Conservation (phyloP, 2,797 vertebrate species). For the Serranus cabrilla region DNA sequence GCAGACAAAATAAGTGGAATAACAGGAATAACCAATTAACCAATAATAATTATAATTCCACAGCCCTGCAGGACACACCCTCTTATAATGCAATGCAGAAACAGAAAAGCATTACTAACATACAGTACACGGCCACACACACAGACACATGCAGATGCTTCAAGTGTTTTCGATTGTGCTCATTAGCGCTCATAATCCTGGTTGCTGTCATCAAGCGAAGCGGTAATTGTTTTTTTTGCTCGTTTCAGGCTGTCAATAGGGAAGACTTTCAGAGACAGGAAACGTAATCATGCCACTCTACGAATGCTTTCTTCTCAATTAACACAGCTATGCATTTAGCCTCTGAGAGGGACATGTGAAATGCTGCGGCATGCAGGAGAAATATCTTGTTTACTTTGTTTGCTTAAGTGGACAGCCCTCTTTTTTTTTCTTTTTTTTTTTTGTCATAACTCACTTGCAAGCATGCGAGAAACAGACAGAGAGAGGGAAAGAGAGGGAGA, state of each 20-base stretch:
- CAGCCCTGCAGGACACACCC: no score
- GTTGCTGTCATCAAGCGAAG: slow-evolving; percentile 69
- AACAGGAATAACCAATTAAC: neutral
- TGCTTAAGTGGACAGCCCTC: slow-evolving; percentile 35
- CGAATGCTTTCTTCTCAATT: slow-evolving; percentile 48
- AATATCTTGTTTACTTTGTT: slow-evolving; percentile 53
- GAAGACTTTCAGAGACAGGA: slow-evolving; percentile 52
- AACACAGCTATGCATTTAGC: slow-evolving; percentile 30
- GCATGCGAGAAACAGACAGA: slow-evolving; percentile 13
- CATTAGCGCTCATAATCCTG: slow-evolving; percentile 76
- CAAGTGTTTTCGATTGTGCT: slow-evolving; percentile 72
- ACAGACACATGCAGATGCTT: slow-evolving; percentile 34
- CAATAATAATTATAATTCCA: neutral
- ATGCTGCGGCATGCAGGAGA: slow-evolving; percentile 23
- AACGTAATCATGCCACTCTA: slow-evolving; percentile 63
- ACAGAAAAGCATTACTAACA: neutral
- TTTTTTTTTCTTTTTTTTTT: slow-evolving; percentile 43
- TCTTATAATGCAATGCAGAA: neutral
- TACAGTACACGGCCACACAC: neutral
- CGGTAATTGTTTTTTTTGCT: slow-evolving; percentile 68
- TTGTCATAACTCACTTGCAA: slow-evolving; percentile 54
- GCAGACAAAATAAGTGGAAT: neutral
- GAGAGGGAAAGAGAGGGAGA: neutral
- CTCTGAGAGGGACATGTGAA: slow-evolving; percentile 25
- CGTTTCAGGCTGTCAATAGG: slow-evolving; percentile 59